These are phyloP conservation scores for Sanderia malayensis DNA, from an alignment of 30 jellyfish, hydroid and myxozoan genomes.

Conservation along the genomic window DNA sequence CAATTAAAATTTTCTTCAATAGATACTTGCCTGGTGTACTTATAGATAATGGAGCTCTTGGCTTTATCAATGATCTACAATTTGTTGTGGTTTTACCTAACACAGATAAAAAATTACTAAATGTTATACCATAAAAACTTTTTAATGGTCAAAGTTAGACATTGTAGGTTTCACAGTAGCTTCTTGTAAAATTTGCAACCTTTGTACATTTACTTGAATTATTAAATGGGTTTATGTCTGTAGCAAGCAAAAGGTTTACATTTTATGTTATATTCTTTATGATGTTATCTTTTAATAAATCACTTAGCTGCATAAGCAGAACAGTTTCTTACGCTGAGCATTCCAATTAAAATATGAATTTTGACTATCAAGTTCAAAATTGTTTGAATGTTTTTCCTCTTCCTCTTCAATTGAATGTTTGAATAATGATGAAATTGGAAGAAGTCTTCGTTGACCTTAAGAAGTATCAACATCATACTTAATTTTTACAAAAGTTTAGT, in stretches of 20 bases:
- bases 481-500: background rate
- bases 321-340: slow-evolving; percentile 35
- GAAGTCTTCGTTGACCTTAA: slow-evolving; percentile 51
- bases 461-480: slow-evolving; percentile 8
- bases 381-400: background rate
- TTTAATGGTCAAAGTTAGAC: background rate
- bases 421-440: slow-evolving; percentile 52
- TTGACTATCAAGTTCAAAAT: background rate
- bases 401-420: slow-evolving; percentile 45
- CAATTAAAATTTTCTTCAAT: no score
- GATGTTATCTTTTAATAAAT: no score
- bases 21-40: background rate
- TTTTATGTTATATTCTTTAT: no score
- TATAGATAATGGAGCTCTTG: background rate
- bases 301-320: background rate
- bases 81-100: background rate
- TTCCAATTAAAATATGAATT: slow-evolving; percentile 24
- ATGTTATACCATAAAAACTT: background rate
- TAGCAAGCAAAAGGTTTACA: no score
- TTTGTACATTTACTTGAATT: no score
- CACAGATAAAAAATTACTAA: background rate
- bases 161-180: background rate
- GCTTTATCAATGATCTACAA: background rate
- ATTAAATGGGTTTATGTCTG: no score
- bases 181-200: no score